Evolutionary conservation across 2,888 invertebrate genomes (phyloP), one percentile per base, ranked within the genome.

Genomic region (Dorcus hopei): DNA sequence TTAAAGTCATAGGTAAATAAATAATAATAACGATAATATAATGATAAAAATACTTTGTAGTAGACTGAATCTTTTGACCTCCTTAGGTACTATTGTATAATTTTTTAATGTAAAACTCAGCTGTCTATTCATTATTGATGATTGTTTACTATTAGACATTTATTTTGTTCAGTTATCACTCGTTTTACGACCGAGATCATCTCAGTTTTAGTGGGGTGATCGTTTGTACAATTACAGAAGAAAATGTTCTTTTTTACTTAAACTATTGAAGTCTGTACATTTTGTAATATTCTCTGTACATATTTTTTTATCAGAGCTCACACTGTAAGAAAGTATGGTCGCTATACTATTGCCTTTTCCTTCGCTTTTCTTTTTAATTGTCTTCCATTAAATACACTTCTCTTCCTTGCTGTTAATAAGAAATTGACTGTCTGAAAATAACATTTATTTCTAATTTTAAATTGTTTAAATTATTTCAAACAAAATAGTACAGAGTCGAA

Each of bases 161-260:
- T 50, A 33, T 38, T 38, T 16, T 38, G 39, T 38, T 39, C 23
- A 51, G 40, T 39, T 39, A 47, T 57, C 51, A 47, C 43, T 54
- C 49, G 50, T 57, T 57, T 57, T 57, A 57, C 52, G 39, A 57
- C 52, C 52, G 23, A 19, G 11, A 26, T 66, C 71, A 72, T 77
- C 77, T 78, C 80, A 79, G 80, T 80, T 80, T 80, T 80, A 80
- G 73, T 80, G 80, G 78, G 72, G 73, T 57, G 68, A 66, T 65
- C 70, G 74, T 73, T 72, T 74, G 72, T 72, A 70, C 70, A 71
- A 72, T 67, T 70, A 65, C 49, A 55, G 53, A 60, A 61, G 56
- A 54, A 58, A 61, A 64, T 61, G 62, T 62, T 68, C 68, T 70
- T 69, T 72, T 72, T 72, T 75, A 74, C 73, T 71, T 74, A 72